Percentiles rank a stretch among this genome's conserved stretches.
These are phyloP conservation scores for Cephus nigrinus DNA, from an alignment of 2,888 invertebrate genomes.

Conservation along the genomic window DNA sequence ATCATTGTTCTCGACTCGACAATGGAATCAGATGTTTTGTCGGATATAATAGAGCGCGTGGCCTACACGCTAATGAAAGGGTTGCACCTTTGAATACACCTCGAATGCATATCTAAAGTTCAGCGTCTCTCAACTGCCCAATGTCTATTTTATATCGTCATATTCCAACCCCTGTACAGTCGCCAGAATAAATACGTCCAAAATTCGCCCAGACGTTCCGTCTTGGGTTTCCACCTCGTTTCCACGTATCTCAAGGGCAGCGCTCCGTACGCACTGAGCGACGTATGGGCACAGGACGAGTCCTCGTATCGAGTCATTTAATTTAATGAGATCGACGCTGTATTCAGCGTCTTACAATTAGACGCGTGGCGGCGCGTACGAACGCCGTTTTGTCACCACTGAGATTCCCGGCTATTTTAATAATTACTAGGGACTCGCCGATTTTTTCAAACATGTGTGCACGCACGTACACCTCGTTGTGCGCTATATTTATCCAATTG, in stretches of 20 bases:
- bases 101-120: conserved; percentile 35
- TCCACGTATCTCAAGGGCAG: neutral
- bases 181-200: neutral
- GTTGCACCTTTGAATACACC: conserved; percentile 62
- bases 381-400: neutral
- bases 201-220: neutral
- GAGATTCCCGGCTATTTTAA: neutral
- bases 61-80: conserved; percentile 64
- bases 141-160: neutral
- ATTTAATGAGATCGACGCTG: neutral
- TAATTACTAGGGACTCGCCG: neutral
- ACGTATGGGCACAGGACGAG: neutral
- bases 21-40: conserved; percentile 64
- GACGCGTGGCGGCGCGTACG: neutral
- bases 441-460: neutral
- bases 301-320: neutral
- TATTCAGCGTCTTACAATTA: neutral
- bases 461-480: neutral
- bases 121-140: conserved; percentile 28
- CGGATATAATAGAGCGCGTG: conserved; percentile 62
- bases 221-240: neutral
- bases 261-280: neutral
- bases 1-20: conserved; percentile 50
- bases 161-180: neutral
- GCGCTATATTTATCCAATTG: neutral